These are phyloP conservation scores for Tilapia sparmanii DNA, from an alignment of 2,113 vertebrate species.

Conservation along the genomic window DNA sequence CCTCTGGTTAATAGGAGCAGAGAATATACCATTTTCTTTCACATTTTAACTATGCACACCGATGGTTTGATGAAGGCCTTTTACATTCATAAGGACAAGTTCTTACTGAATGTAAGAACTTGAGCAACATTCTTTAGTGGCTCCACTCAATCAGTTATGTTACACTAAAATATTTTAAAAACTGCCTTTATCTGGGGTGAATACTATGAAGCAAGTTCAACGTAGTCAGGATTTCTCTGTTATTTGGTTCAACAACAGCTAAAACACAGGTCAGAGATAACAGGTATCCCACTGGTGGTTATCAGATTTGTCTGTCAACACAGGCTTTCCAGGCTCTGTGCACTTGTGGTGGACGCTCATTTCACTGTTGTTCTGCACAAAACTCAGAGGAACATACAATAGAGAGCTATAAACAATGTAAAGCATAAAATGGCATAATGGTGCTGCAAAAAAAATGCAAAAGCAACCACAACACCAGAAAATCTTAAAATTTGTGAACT, in stretches of 20 bases:
- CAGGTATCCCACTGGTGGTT: not conserved
- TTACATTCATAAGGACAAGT: not conserved
- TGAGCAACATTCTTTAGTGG: not conserved
- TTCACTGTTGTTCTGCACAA: not conserved
- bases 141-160: not conserved
- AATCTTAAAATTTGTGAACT: not conserved
- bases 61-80: not conserved
- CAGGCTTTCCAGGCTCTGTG: not conserved
- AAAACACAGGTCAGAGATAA: not conserved
- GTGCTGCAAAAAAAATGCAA: not conserved
- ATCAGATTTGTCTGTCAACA: not conserved
- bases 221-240: not conserved
- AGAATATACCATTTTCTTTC: not conserved
- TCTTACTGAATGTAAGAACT: not conserved
- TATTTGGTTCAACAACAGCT: not conserved
- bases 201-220: not conserved
- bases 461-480: not conserved
- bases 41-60: not conserved
- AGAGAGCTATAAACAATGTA: not conserved
- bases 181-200: accelerated
- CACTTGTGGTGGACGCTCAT: not conserved
- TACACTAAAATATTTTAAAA: not conserved
- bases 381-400: not conserved
- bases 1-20: not conserved
- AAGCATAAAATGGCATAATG: not conserved